Evolutionary conservation across 2,888 invertebrate species (phyloP), one percentile per base, ranked within the genome.

Genomic region (Drosophila borborema): DNA sequence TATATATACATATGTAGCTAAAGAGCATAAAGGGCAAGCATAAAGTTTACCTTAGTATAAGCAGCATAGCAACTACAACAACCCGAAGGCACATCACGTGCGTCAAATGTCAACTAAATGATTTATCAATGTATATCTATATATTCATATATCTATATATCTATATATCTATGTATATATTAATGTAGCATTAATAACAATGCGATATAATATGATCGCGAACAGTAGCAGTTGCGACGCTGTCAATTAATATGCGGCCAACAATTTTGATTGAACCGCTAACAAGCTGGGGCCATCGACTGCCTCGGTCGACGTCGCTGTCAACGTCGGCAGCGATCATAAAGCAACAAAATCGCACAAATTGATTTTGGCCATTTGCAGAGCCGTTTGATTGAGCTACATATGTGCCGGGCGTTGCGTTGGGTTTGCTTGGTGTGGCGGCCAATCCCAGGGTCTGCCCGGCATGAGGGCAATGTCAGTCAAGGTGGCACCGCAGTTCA

Each of bases 161-260:
- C 61, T 61, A 63, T 53, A 64, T 41, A 41, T 34, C 61, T 61
- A 63, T 53, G 10, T 45, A 59, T 51, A 49, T 64, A 66, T 31
- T 54, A 31, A 54, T 43, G 60, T 64, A 66, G 62, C 70, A 82
- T 65, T 80, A 82, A 81, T 85, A 87, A 81, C 74, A 71, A 66
- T 72, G 66, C 74, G 58, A 72, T 59, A 73, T 73, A 80, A 72
- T 72, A 73, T 65, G 84, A 86, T 86, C 80, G 72, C 70, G 41
- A 55, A 55, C 74, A 82, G 72, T 58, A 60, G 72, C 77, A 66
- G 67, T 65, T 76, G 55, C 54, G 65, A 49, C 51, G 48, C 23
- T 62, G 64, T 41, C 85, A 86, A 86, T 86, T 86, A 86, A 86
- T 89, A 86, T 89, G 89, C 82, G 74, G 18, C 75, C 62, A 80